Conservation (phyloP, 2,113 vertebrate species). For the Apus apus region DNA sequence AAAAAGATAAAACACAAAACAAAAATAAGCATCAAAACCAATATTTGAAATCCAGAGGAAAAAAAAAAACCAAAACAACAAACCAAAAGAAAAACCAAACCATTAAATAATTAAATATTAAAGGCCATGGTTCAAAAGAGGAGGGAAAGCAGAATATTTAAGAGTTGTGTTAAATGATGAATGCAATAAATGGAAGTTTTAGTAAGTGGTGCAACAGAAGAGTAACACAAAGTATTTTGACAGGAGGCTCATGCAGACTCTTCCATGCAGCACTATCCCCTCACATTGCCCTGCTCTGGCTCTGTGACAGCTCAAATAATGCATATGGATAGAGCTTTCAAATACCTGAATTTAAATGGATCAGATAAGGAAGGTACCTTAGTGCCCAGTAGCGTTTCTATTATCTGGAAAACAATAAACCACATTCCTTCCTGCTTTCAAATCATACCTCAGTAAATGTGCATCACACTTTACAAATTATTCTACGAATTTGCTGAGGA, state of each 20-base stretch:
- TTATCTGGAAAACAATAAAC: slow-evolving; percentile 59
- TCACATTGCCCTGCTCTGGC: slow-evolving; percentile 14
- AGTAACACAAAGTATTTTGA: slow-evolving; percentile 25
- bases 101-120: slow-evolving; percentile 76
- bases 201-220: slow-evolving; percentile 65
- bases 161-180: slow-evolving; percentile 65
- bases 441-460: neutral
- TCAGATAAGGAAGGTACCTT: slow-evolving; percentile 55
- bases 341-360: slow-evolving; percentile 60
- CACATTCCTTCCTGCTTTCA: slow-evolving; percentile 57
- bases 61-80: neutral
- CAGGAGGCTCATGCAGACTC: slow-evolving; percentile 80
- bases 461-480: slow-evolving; percentile 22
- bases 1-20: slow-evolving; percentile 85
- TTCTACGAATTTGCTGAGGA: slow-evolving; percentile 10
- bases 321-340: slow-evolving; percentile 21
- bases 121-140: slow-evolving; percentile 71
- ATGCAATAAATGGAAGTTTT: slow-evolving; percentile 48
- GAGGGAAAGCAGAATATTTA: slow-evolving; percentile 55
- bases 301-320: slow-evolving; percentile 39
- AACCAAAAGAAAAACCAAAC: neutral
- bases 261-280: slow-evolving; percentile 67
- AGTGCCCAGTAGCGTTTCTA: slow-evolving; percentile 50
- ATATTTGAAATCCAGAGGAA: slow-evolving; percentile 64
- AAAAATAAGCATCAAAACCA: slow-evolving; percentile 90